Evolutionary conservation across 2,888 invertebrate species (phyloP), one percentile per base, ranked within the genome.

Genomic region (Megaustenia siamemsis): DNA sequence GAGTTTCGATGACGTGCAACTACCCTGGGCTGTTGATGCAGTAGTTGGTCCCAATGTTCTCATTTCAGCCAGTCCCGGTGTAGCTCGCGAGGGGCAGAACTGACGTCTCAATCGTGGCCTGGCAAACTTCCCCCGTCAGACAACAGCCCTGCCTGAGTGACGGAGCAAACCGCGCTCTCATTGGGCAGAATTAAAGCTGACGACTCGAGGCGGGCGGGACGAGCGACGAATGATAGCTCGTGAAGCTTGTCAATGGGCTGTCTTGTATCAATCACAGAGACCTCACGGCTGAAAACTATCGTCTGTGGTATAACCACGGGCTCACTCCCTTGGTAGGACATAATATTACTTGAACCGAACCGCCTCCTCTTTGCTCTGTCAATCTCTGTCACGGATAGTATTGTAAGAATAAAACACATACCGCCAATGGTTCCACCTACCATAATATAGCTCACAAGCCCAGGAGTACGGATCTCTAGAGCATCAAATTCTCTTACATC

Each of bases 261-360:
- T 63, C 43, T 35, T 45, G 80, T 68, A 81, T 81, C 80, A 69
- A 49, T 81, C 80, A 32, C n/a, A n/a, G n/a, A n/a, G n/a, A n/a
- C n/a, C n/a, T n/a, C n/a, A n/a, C 69, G 3, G 69, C n/a, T 56
- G 56, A 56, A 56, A 56, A 56, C 56, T n/a, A n/a, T 73, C 82
- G 75, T 45, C 43, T 76, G 49, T 77, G 49, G 45, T 77, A 38
- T 83, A 43, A 77, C 53, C 66, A 66, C 18, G 68, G 77, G 68
- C 68, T 53, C 68, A 60, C 24, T 66, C 77, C 68, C 66, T 49
- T 24, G 63, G n/a, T 43, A 32, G 40, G 84, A 79, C 79, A 79
- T 84, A 84, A 79, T 79, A 79, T 79, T 79, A 63, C 84, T 79
- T 79, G 83, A 83, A 76, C 81, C 43, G 75, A 75, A 68, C 38